These are phyloP conservation scores for Lepidostoma basale DNA, from an alignment of 1,140 invertebrate species.

Conservation along the genomic window DNA sequence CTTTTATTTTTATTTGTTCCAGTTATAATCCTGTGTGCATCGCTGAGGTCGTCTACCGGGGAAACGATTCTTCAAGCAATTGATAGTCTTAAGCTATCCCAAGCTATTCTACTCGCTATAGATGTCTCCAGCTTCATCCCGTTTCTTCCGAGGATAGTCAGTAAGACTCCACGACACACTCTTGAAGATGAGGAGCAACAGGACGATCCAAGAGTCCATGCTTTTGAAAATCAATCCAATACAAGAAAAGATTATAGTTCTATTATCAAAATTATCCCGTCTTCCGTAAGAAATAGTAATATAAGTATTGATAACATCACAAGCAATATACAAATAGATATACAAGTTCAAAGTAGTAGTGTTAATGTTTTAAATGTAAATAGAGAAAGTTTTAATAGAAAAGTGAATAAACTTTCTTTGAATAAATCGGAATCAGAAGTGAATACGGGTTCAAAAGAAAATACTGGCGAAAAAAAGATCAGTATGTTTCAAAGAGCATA, in stretches of 20 bases:
- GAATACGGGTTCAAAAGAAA: not conserved
- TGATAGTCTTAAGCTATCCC: slow-evolving; percentile 50
- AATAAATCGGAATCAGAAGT: not conserved
- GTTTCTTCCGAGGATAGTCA: slow-evolving; percentile 23
- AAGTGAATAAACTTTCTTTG: not conserved
- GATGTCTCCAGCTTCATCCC: slow-evolving; percentile 44
- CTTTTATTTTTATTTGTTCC: slow-evolving; percentile 36
- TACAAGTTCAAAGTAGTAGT: too few relatives aligned
- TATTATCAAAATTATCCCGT: not conserved
- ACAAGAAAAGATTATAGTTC: not conserved
- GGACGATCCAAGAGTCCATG: not conserved
- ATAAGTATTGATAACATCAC: not conserved
- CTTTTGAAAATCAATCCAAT: not conserved
- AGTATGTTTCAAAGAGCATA: not conserved
- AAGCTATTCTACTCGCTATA: slow-evolving; percentile 49
- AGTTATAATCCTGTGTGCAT: slow-evolving; percentile 56
- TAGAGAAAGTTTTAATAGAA: not conserved
- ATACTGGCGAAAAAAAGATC: not conserved
- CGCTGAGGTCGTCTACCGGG: slow-evolving; percentile 52
- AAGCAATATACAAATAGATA: not conserved
- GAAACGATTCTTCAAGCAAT: slow-evolving; percentile 52
- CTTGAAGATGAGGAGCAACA: not conserved
- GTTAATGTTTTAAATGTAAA: not conserved
- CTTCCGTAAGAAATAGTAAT: not conserved
- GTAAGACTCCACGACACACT: not conserved